phyloP scores from a whole-genome alignment of 2,797 vertebrate species.

The Anguilla obscura region DNA sequence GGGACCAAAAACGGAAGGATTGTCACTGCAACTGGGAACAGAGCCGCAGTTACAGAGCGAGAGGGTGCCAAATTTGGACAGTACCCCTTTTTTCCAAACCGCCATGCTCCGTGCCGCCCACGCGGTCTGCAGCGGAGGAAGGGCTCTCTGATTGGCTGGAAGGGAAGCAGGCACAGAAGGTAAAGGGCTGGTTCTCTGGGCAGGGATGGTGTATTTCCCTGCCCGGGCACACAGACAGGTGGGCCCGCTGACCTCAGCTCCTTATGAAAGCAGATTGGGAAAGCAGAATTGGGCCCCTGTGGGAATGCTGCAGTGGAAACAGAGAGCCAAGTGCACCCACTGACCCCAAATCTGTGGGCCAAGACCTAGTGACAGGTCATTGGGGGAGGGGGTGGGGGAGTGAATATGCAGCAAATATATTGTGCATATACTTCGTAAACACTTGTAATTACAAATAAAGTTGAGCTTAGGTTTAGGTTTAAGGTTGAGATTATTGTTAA shows the following conservation, averaged over 20 bases:
- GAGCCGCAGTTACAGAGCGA: too few relatives aligned
- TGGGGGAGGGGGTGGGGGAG: too few relatives aligned
- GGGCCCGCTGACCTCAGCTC: background rate
- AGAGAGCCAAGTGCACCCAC: background rate
- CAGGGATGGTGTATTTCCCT: background rate
- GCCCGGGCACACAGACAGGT: background rate
- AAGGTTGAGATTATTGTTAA: background rate
- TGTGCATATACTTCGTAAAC: too few relatives aligned
- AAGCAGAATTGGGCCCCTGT: background rate
- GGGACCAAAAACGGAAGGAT: background rate
- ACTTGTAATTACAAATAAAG: too few relatives aligned
- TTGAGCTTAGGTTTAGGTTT: background rate
- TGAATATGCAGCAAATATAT: background rate
- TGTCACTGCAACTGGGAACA: background rate
- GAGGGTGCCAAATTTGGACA: background rate
- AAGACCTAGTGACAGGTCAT: background rate
- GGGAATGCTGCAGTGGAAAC: background rate
- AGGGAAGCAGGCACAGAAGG: background rate
- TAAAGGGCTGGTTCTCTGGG: background rate
- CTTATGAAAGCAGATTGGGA: background rate
- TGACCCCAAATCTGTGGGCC: background rate
- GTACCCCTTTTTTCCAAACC: background rate
- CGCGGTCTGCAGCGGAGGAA: background rate
- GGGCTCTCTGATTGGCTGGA: background rate
- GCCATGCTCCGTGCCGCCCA: background rate